Evolutionary conservation across 2,113 vertebrate species (phyloP).

Genomic region (Amazona vittata): DNA sequence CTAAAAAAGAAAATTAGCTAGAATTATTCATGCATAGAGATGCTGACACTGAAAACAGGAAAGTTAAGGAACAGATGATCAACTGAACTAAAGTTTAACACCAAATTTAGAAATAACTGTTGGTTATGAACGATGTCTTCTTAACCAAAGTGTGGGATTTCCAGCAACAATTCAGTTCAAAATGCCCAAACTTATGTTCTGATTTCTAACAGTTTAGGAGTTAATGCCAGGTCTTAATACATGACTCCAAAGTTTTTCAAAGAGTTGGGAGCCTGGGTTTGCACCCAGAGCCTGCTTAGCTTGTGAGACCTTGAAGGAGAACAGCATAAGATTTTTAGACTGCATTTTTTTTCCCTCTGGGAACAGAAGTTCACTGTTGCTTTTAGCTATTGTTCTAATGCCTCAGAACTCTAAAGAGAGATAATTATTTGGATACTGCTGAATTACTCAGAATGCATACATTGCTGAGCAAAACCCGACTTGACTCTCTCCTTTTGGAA

Average conservation of each 20-base stretch:
- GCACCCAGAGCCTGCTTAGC: neutral
- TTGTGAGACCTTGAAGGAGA: neutral
- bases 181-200: neutral
- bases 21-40: neutral
- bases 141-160: neutral
- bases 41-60: neutral
- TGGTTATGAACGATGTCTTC: neutral
- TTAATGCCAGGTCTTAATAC: neutral
- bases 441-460: neutral
- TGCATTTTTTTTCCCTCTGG: neutral
- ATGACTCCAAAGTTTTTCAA: neutral
- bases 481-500: constrained; percentile 41
- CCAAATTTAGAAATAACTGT: neutral
- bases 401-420: neutral
- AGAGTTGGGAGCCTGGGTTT: neutral
- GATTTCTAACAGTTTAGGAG: neutral
- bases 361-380: neutral
- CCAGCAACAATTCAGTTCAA: neutral
- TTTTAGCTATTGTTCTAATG: neutral
- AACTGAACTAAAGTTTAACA: neutral
- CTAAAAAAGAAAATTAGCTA: neutral
- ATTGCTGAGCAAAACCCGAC: neutral
- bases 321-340: neutral
- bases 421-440: constrained; percentile 20
- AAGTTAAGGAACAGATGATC: neutral